A percentile compares a stretch with the other conserved stretches of the same genome.
Conservation (phyloP, 2,113 vertebrate species). For the Nycticryphes semicollaris region DNA sequence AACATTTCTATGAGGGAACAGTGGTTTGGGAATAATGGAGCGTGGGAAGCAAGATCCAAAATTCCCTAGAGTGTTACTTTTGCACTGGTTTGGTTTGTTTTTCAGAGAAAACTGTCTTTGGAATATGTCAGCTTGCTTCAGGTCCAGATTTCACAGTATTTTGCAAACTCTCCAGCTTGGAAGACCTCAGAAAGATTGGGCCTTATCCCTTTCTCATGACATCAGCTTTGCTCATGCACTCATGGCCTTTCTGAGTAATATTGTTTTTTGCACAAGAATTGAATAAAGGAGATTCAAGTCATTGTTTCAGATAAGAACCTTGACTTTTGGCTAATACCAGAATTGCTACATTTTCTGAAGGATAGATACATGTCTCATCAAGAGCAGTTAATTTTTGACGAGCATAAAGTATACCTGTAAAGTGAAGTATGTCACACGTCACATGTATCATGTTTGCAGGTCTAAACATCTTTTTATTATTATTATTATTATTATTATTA, state of each 20-base stretch:
- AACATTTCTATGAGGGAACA: neutral
- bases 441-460: neutral
- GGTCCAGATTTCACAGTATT: conserved; percentile 13
- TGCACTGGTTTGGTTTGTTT: conserved; percentile 4
- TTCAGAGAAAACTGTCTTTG: neutral
- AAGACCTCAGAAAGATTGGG: neutral
- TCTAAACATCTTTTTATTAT: neutral
- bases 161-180: neutral
- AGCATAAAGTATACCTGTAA: neutral
- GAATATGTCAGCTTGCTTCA: neutral
- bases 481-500: no score
- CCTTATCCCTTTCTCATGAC: neutral
- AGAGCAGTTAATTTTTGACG: neutral
- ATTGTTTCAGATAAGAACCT: neutral
- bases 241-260: neutral
- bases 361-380: neutral
- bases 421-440: rapidly evolving
- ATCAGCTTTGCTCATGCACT: neutral
- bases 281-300: neutral
- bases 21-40: neutral
- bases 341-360: neutral
- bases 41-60: conserved; percentile 23
- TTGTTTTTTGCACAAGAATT: neutral
- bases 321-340: neutral
- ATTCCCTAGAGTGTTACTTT: conserved; percentile 2